Base-by-base conservation (phyloP, 2,888 invertebrate genomes). In the Agonopterix alstromeriana region DNA sequence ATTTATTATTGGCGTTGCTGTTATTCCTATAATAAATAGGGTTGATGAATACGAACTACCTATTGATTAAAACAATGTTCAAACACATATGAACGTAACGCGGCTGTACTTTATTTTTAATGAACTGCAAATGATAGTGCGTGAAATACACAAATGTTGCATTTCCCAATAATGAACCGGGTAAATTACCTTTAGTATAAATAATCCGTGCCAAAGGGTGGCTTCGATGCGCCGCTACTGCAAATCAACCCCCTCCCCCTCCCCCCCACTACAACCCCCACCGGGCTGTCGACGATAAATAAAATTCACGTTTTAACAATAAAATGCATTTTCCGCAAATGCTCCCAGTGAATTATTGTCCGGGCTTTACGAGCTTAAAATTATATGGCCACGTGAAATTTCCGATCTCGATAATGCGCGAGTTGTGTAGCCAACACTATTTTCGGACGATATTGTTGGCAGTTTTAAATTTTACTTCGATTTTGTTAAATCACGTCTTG, bases 231-330 rank as follows among this genome's bases (percentile, higher is more conserved):
- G 73, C 75, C 74, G 73, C 75, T 74, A 82, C 83, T 79, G 86
- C 87, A 88, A 87, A 88, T 87, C 87, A 84, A 77, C 76, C 67
- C 62, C 56, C 49, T 47, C 58, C 56, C 49, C 48, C 58, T 61
- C 54, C 54, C 55, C 55, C 55, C 66, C 61, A 62, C 73, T 75
- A 73, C 75, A 52, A 53, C 58, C 60, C 63, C 70, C 77, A 80
- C 75, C 74, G 72, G 74, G 73, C 80, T 83, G 87, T 87, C 84
- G 82, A 71, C 85, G 75, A 87, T 88, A 88, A 87, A 87, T 87
- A 88, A 88, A 88, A 87, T 88, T 88, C 87, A 87, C 87, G 87
- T 87, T 87, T 88, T 87, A 88, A 87, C 87, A 88, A 88, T 88
- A 88, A 88, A 88, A 87, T 88, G 87, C 86, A 87, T 88, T 87